Conservation (phyloP, 2,113 vertebrate genomes). For the Falco punctatus region DNA sequence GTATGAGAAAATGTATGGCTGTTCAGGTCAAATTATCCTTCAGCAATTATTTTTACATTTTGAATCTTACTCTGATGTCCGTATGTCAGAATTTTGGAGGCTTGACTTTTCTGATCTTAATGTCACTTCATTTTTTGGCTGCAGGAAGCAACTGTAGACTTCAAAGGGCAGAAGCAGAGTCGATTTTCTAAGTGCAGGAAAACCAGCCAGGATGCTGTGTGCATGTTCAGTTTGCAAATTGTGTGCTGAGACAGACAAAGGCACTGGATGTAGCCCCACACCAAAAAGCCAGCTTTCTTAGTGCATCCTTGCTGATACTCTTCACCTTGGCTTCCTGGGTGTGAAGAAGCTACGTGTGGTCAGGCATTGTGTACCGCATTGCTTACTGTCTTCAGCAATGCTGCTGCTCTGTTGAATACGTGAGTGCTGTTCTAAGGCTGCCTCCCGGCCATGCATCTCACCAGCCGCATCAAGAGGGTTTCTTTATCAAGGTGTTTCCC, state of each 20-base stretch:
- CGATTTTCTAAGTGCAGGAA: background rate
- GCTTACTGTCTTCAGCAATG: background rate
- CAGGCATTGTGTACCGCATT: rapidly evolving
- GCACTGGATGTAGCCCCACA: background rate
- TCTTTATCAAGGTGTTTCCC: background rate
- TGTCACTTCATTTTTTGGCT: conserved; percentile 25
- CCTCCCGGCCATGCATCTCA: background rate
- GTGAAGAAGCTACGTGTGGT: rapidly evolving
- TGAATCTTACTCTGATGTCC: conserved; percentile 22
- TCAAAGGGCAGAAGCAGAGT: background rate
- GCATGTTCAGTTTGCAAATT: background rate
- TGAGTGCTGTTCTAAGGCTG: rapidly evolving
- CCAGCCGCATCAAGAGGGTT: background rate
- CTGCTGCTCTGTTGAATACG: rapidly evolving
- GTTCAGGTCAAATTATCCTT: conserved; percentile 42
- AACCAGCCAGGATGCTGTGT: background rate
- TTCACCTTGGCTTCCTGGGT: background rate
- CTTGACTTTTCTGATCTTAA: conserved; percentile 11
- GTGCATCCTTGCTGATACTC: background rate
- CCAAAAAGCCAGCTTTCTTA: rapidly evolving
- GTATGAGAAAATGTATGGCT: background rate
- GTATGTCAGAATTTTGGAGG: conserved; percentile 27
- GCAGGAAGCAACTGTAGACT: background rate
- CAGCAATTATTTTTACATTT: background rate
- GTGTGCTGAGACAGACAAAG: background rate